These are phyloP conservation scores for Hyles vespertilio DNA, from an alignment of 1,140 invertebrate genomes.

Conservation along the genomic window DNA sequence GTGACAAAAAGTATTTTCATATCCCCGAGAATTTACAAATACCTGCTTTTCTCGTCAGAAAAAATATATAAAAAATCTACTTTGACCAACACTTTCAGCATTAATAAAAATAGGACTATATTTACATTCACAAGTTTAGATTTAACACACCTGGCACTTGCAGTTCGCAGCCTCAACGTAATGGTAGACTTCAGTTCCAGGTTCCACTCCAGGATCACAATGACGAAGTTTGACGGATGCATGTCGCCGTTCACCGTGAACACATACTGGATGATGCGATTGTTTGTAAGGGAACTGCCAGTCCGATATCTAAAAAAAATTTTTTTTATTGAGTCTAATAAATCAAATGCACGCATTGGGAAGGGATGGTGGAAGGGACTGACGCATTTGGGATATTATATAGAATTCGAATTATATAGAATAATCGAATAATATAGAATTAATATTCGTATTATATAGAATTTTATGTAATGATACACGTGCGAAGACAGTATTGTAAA, in stretches of 20 bases:
- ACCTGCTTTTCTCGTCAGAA: too few species aligned
- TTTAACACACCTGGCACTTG: conserved; percentile 50
- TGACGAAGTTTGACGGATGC: conserved; percentile 48
- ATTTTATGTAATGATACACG: too few species aligned
- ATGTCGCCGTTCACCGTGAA: conserved; percentile 80
- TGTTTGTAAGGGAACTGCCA: conserved; percentile 91
- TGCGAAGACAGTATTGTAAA: too few species aligned
- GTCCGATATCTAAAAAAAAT: conserved; percentile 82
- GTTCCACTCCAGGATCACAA: conserved; percentile 56
- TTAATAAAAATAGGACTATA: background rate
- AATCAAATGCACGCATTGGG: too few species aligned
- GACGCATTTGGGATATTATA: too few species aligned
- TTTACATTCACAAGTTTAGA: background rate
- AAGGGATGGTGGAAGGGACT: too few species aligned
- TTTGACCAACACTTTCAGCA: background rate
- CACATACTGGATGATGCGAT: conserved; percentile 89
- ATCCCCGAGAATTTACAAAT: too few species aligned
- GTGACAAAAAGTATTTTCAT: too few species aligned
- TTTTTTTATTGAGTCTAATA: background rate
- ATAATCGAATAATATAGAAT: too few species aligned
- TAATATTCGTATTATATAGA: too few species aligned
- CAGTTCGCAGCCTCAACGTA: conserved; percentile 59
- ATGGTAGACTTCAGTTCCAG: conserved; percentile 58
- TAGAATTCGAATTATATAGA: too few species aligned
- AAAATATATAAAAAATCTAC: too few species aligned